Percentiles rank a stretch among this genome's conserved stretches.
Conservation (phyloP, 2,888 invertebrate species). For the Standfussiana lucernea region DNA sequence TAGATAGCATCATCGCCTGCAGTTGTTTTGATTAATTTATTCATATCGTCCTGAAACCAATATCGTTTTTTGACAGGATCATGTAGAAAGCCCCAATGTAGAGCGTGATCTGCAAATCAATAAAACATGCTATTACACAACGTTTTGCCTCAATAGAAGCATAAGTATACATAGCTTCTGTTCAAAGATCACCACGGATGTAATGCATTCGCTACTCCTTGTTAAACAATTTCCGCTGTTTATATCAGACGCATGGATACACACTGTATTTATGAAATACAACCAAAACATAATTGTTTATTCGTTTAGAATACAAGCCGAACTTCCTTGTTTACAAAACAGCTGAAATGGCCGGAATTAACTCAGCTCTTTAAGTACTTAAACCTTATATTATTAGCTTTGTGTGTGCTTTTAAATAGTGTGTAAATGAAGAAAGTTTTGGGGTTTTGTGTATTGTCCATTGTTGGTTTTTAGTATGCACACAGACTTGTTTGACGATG, state of each 20-base stretch:
- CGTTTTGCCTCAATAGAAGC: background rate
- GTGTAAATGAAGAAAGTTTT: conserved; percentile 31
- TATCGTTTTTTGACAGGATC: background rate
- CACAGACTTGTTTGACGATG: background rate
- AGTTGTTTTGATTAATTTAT: background rate
- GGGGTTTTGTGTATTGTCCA: background rate
- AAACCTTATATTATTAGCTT: conserved; percentile 25
- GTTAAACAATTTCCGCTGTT: conserved; percentile 40
- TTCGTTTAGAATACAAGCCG: conserved; percentile 27
- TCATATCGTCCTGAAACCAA: background rate
- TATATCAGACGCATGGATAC: conserved; percentile 39
- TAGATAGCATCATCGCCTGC: background rate
- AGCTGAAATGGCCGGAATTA: conserved; percentile 30
- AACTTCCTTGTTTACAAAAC: conserved; percentile 55
- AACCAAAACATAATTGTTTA: conserved; percentile 50
- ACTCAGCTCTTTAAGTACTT: conserved; percentile 17
- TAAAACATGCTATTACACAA: background rate
- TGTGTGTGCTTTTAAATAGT: conserved; percentile 12
- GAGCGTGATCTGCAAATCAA: background rate
- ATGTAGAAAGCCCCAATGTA: background rate
- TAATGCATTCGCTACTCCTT: conserved; percentile 27
- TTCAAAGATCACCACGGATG: conserved; percentile 40
- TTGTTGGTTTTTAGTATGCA: background rate
- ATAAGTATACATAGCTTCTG: background rate
- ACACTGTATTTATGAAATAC: conserved; percentile 50